A percentile compares a stretch with the other conserved stretches of the same genome.
Conservation (phyloP, 2,888 invertebrate genomes). For the Danaus chrysippus region DNA sequence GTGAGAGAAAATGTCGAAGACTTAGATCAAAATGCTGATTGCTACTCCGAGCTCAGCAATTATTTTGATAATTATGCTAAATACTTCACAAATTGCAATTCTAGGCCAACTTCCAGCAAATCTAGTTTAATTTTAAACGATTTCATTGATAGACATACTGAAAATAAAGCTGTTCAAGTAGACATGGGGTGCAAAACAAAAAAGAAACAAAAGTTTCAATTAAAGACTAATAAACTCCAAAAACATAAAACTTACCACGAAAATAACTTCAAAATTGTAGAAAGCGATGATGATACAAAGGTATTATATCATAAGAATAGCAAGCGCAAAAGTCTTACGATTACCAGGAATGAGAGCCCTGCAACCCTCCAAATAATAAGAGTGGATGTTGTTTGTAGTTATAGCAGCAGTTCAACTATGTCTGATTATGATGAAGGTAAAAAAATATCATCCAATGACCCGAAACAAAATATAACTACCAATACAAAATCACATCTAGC, state of each 20-base stretch:
- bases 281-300: slow-evolving; percentile 47
- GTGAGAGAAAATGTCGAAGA: slow-evolving; percentile 58
- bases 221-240: slow-evolving; percentile 34
- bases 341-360: slow-evolving; percentile 67
- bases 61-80: slow-evolving; percentile 65
- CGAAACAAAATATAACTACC: slow-evolving; percentile 37
- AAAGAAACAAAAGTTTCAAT: slow-evolving; percentile 38
- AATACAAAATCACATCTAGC: slow-evolving; percentile 48
- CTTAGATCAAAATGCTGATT: slow-evolving; percentile 44
- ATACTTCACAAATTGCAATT: slow-evolving; percentile 53
- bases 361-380: slow-evolving; percentile 72
- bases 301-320: slow-evolving; percentile 56
- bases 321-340: slow-evolving; percentile 67
- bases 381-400: slow-evolving; percentile 70
- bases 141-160: slow-evolving; percentile 41
- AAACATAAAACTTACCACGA: slow-evolving; percentile 19
- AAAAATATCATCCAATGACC: slow-evolving; percentile 30
- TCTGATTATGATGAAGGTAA: slow-evolving; percentile 50
- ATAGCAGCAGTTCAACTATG: slow-evolving; percentile 42
- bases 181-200: slow-evolving; percentile 36
- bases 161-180: slow-evolving; percentile 53
- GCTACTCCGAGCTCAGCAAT: slow-evolving; percentile 54
- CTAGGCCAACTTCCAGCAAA: slow-evolving; percentile 57
- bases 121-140: slow-evolving; percentile 52
- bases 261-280: slow-evolving; percentile 34